Evolutionary conservation across 2,888 invertebrate genomes (phyloP), one percentile per base, ranked within the genome.

Genomic region (Carterocephalus palaemon): DNA sequence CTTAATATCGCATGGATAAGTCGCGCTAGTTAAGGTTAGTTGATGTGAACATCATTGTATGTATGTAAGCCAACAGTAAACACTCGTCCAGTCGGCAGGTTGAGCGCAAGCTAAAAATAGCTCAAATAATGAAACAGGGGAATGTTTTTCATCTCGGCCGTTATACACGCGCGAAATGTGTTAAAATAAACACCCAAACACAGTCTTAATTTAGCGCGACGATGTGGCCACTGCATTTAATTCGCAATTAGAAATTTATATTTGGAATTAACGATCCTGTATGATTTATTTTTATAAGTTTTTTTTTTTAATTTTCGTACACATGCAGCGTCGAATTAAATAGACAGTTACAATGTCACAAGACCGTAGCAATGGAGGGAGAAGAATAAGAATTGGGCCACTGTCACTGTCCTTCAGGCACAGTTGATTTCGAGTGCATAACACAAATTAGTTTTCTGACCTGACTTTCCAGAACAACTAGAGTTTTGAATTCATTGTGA

Each of bases 141-240:
- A 84, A 82, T 86, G 86, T 85, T 84, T 84, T 84, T 84, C 84
- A 84, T 85, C 85, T 82, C 81, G 64, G 68, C 70, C 73, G 82
- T 81, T 85, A 79, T 72, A 80, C 75, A 74, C 71, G 75, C 76
- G 85, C 86, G 68, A 85, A 86, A 82, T 82, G 81, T 80, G 85
- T 82, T 84, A 86, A 80, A 84, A 83, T 82, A 86, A 85, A 84
- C 77, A 82, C 68, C 77, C 67, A 83, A 81, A 83, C 78, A 83
- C 78, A 71, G 73, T 77, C 77, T 85, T 80, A 71, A 80, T 79
- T 81, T 84, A 84, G 78, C 72, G 75, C 76, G 71, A 77, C 78
- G 76, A 69, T 73, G 78, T 78, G 78, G 76, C 75, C 74, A 60
- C 56, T 79, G 82, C 82, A 82, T 75, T 64, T 57, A 76, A 82